These are phyloP conservation scores for Pterocles orientalis DNA, from an alignment of 2,113 vertebrate species.

Conservation along the genomic window DNA sequence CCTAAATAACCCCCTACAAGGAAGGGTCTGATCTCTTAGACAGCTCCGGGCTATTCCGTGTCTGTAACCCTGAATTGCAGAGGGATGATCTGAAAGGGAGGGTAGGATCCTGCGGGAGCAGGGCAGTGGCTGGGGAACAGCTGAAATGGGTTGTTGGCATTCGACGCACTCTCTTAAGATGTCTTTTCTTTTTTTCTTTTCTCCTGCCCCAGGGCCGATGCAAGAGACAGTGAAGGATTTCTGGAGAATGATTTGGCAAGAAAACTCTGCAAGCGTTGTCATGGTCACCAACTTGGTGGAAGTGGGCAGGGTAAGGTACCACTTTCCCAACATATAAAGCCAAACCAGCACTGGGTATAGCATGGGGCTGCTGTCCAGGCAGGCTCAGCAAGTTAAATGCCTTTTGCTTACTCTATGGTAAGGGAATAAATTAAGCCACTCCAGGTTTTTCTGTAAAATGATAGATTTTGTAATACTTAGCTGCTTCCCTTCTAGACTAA, in stretches of 20 bases:
- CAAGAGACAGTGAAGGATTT: constrained; percentile 98
- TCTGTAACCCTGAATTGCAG: not conserved
- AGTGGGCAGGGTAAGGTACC: constrained; percentile 91
- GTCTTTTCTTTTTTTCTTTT: not conserved
- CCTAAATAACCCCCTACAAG: not conserved
- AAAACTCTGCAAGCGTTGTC: constrained; percentile 96
- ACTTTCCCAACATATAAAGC: not conserved
- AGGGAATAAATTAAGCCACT: not conserved
- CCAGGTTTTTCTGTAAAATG: not conserved
- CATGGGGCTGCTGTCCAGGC: not conserved
- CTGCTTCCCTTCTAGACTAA: not conserved
- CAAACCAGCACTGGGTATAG: not conserved
- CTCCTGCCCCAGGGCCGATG: constrained; percentile 87
- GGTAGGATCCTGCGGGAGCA: not conserved
- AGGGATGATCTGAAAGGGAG: not conserved
- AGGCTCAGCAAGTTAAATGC: not conserved
- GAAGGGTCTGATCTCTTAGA: not conserved
- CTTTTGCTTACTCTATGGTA: not conserved
- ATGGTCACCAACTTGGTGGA: constrained; percentile 99
- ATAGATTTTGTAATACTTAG: not conserved
- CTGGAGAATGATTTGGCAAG: constrained; percentile 99
- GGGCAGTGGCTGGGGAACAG: not conserved
- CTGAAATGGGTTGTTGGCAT: not conserved
- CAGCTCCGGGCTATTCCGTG: not conserved
- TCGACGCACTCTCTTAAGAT: not conserved